Conservation (phyloP, 2,113 vertebrate genomes). For the Notothenia rossii region DNA sequence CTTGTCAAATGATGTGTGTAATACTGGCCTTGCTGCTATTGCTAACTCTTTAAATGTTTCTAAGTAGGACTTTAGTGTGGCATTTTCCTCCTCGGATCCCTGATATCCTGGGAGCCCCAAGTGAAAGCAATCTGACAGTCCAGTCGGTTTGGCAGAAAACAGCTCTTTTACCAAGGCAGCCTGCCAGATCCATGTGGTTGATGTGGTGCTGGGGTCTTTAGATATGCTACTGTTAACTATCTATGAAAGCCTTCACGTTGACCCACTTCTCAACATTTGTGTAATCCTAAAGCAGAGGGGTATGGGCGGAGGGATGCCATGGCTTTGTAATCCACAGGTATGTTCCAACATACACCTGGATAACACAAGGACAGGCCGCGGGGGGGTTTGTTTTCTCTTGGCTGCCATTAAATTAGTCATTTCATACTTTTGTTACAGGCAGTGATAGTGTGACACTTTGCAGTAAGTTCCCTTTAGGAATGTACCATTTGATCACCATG, state of each 20-base stretch:
- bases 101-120: slow-evolving; percentile 67
- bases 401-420: slow-evolving; percentile 59
- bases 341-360: slow-evolving; percentile 70
- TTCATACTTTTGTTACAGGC: slow-evolving; percentile 41
- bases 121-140: slow-evolving; percentile 49
- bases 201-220: slow-evolving; percentile 62
- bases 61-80: slow-evolving; percentile 20
- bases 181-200: slow-evolving; percentile 67
- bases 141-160: slow-evolving; percentile 48
- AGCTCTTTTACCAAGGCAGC: slow-evolving; percentile 41
- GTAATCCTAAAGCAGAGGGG: slow-evolving; percentile 59
- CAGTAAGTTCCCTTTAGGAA: slow-evolving; percentile 37
- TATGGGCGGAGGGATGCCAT: slow-evolving; percentile 46
- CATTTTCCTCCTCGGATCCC: slow-evolving; percentile 61
- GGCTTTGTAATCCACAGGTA: slow-evolving; percentile 77
- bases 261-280: slow-evolving; percentile 78
- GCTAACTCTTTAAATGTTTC: slow-evolving; percentile 51
- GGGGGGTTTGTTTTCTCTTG: slow-evolving; percentile 67
- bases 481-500: slow-evolving; percentile 34
- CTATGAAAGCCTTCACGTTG: slow-evolving; percentile 58
- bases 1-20: slow-evolving; percentile 27
- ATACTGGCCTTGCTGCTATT: slow-evolving; percentile 24
- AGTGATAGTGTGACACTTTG: slow-evolving; percentile 33
- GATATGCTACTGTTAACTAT: slow-evolving; percentile 67
- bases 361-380: slow-evolving; percentile 44